Evolutionary conservation across 2,113 vertebrate genomes (phyloP), one percentile per base, ranked within the genome.

Genomic region (Tiliqua scincoides): DNA sequence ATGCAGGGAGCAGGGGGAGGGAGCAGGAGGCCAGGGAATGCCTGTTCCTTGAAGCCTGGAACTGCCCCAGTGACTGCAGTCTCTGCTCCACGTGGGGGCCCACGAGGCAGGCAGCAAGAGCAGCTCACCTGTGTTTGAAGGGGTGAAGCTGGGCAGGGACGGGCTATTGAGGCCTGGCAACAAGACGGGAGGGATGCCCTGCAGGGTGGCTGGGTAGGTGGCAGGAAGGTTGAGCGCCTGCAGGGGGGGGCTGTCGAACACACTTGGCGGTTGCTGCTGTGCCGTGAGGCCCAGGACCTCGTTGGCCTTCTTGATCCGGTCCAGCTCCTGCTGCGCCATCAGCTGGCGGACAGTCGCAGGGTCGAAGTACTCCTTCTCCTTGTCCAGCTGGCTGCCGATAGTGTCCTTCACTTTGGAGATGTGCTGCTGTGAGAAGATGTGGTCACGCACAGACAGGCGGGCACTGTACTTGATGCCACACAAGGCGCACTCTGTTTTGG

Each of bases 311-410:
- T 99, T 99, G 93, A 99, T 99, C 86, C 99, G 98, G 96, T 99
- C 99, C 96, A 99, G 97, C 95, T 99, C 99, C 95, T 99, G 99
- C 87, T 99, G 99, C 92, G 99, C 99, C 99, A 99, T 99, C 90
- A 99, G 96, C 96, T 99, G 99, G 87, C 99, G 98, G 91, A 99
- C 98, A 89, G 98, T 99, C 86, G 99, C 99, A 83, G 99, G 99
- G 96, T 99, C 99, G 93, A 99, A 99, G 95, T 99, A 99, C 93
- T 99, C 99, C 93, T 99, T 99, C 95, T 99, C 99, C 92, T 99
- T 99, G 95, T 99, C 99, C 79, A 99, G 95, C 96, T 99, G 99
- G 95, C 98, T 99, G 94, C 99, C 99, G 93, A 99, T 99, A 88
- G 98, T 99, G 94, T 99, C 99, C 95, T 99, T 99, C 92, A 99